Percentiles rank a stretch among this genome's conserved stretches.
These are phyloP conservation scores for Tor tambroides DNA, from an alignment of 2,113 vertebrate genomes.

Conservation along the genomic window DNA sequence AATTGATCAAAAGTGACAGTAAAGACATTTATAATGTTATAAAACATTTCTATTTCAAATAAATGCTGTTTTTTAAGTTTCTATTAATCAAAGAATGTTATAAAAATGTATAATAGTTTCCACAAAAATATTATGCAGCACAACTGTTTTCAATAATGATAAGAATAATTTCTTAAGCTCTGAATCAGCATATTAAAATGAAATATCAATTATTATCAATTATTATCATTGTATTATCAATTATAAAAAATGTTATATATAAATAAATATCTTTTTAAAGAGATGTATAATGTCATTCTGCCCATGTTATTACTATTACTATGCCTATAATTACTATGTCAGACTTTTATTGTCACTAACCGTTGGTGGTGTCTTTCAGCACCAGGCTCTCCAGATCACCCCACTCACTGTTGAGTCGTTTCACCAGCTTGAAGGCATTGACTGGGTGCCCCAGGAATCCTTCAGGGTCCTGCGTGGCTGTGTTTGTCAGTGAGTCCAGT, in stretches of 20 bases:
- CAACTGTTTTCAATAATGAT: not conserved
- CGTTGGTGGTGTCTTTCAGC: slow-evolving; percentile 93
- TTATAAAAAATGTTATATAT: not conserved
- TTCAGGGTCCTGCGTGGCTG: slow-evolving; percentile 91
- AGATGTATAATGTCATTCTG: not conserved
- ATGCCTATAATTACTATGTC: no score
- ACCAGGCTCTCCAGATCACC: slow-evolving; percentile 91
- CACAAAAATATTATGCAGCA: not conserved
- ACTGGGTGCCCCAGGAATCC: slow-evolving; percentile 95
- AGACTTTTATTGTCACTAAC: slow-evolving; percentile 69
- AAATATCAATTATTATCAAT: no score
- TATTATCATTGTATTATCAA: no score
- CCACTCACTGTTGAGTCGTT: slow-evolving; percentile 96
- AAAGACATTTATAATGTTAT: not conserved
- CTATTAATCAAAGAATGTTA: no score
- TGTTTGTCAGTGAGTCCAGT: slow-evolving; percentile 84
- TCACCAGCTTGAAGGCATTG: slow-evolving; percentile 98
- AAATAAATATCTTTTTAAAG: not conserved
- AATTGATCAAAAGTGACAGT: not conserved
- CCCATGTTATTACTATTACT: no score
- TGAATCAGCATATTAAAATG: not conserved
- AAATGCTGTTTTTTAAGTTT: no score
- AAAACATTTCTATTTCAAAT: no score
- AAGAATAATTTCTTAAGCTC: not conserved
- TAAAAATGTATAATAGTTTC: not conserved